Conservation (phyloP, 2,113 vertebrate species). For the Perca schrenkii region DNA sequence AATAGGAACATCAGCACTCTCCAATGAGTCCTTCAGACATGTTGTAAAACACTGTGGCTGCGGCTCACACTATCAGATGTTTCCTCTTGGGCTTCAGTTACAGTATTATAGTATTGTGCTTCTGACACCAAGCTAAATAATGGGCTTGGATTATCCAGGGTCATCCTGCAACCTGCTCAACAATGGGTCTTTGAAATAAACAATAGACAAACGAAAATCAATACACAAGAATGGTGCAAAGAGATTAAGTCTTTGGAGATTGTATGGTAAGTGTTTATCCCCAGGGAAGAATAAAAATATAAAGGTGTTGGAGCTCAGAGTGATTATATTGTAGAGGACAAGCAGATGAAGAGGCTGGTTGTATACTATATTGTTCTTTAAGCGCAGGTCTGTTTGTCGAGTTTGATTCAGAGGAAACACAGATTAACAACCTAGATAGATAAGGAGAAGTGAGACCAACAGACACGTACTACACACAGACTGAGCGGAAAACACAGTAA, state of each 20-base stretch:
- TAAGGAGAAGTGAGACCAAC: slow-evolving; percentile 53
- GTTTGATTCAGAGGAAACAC: slow-evolving; percentile 49
- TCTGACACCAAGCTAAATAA: slow-evolving; percentile 17
- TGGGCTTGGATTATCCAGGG: slow-evolving; percentile 6
- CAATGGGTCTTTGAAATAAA: slow-evolving; percentile 17
- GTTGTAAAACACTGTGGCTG: slow-evolving; percentile 16
- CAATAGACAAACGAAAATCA: slow-evolving; percentile 62
- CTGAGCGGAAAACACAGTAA: slow-evolving; percentile 50
- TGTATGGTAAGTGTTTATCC: not conserved
- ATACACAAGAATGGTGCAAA: slow-evolving; percentile 28
- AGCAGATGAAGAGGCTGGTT: not conserved
- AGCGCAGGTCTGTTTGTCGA: slow-evolving; percentile 26
- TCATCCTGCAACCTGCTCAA: slow-evolving; percentile 13
- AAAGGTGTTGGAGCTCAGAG: slow-evolving; percentile 1
- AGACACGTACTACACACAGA: slow-evolving; percentile 35
- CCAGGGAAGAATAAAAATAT: not conserved
- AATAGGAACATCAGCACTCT: slow-evolving; percentile 1
- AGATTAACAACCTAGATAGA: slow-evolving; percentile 55
- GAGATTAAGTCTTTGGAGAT: slow-evolving; percentile 13
- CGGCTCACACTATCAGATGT: not conserved
- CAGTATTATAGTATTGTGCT: slow-evolving; percentile 13
- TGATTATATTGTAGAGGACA: slow-evolving; percentile 4
- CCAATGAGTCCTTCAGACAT: slow-evolving; percentile 1
- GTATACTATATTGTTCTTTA: not conserved
- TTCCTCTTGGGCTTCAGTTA: not conserved